phyloP scores from a whole-genome alignment of 2,797 vertebrate genomes.

The Dendrocincla fuliginosa region DNA sequence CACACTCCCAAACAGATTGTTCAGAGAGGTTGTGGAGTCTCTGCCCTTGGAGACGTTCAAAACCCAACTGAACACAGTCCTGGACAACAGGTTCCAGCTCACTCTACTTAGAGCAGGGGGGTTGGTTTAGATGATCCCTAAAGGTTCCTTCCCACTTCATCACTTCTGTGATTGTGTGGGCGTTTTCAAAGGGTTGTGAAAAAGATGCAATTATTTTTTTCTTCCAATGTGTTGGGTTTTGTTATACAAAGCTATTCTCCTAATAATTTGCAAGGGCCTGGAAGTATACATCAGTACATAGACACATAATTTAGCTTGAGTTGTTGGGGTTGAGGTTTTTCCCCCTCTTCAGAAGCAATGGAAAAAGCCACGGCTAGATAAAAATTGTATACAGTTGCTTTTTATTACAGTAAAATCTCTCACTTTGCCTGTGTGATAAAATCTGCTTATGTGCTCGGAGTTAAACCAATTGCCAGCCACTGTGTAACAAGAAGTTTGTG shows the following conservation, averaged over 20 bases:
- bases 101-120: not conserved
- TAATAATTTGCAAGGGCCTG: not conserved
- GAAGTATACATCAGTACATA: not conserved
- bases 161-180: not conserved
- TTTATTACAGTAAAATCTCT: not conserved
- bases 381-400: not conserved
- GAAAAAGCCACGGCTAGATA: not conserved
- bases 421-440: not conserved
- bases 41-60: not conserved
- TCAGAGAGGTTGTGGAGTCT: not conserved
- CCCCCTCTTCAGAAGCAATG: not conserved
- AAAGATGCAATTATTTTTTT: not conserved
- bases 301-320: not conserved
- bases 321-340: not conserved
- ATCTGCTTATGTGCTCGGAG: not conserved
- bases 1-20: not conserved
- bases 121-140: not conserved
- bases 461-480: not conserved
- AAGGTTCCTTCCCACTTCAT: not conserved
- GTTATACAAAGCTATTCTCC: not conserved
- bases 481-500: not conserved
- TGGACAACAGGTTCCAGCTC: not conserved
- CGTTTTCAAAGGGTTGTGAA: not conserved
- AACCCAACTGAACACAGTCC: rapidly evolving
- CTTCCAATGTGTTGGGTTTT: not conserved